Base-by-base conservation (phyloP, 2,113 vertebrate species). In the Rhipidura dahli region DNA sequence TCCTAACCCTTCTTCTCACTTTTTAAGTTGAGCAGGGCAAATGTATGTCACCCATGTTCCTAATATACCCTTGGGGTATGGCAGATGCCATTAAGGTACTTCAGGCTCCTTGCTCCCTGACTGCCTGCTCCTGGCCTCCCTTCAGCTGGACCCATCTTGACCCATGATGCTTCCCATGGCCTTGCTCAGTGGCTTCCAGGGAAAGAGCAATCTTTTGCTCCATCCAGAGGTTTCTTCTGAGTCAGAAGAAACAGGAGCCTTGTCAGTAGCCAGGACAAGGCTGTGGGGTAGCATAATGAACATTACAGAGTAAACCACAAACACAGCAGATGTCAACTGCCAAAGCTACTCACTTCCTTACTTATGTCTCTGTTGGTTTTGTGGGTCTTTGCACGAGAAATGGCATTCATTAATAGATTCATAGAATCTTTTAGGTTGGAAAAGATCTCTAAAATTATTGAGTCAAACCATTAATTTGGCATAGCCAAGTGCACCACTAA, bases 261-360 rank as follows among this genome's bases (percentile, higher is more conserved):
- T n/a, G n/a, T n/a, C 15, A 42, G 45, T 60, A 71, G 63, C 24
- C 63, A 77, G 45, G 59, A 24, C 28, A 15, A 73, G 44, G 33
- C 33, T 83, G 14, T 42, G 40, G 27, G 39, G 24, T 30, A 39
- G 40, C 15, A 20, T 2, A 45, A 18, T 4, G 35, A 13, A 37
- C 2, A 0, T 66, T n/a, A 11, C 0, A 0, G 3, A 54, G 61
- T 24, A 54, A 87, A 79, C 51, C 70, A 45, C 61, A 63, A 65
- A 30, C 15, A 14, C 12, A 12, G 42, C 54, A 75, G 70, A 47
- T 68, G 44, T 54, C 73, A 87, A 45, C 8, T 37, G 82, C 57
- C 61, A 64, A 39, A 85, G 10, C 26, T 73, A 5, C 61, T 65
- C 31, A 8, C 54, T 77, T 80, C 76, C 50, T 76, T 66, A 11